phyloP scores from a whole-genome alignment of 2,797 vertebrate species.

The Falco columbarius region DNA sequence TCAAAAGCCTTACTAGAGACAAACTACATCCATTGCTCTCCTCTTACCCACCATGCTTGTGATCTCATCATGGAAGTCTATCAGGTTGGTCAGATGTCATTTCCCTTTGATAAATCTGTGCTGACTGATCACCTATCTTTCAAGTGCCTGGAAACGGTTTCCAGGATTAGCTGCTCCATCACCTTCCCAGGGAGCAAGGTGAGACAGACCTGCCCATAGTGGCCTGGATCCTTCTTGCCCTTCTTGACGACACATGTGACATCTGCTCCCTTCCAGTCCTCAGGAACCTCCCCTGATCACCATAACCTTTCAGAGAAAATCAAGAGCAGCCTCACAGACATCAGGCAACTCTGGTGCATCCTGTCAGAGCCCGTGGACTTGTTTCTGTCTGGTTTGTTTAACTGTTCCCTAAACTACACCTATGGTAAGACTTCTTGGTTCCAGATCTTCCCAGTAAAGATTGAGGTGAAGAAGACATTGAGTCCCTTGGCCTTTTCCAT shows the following conservation, averaged over 20 bases:
- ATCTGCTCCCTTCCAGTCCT: neutral
- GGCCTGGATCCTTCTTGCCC: neutral
- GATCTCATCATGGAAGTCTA: neutral
- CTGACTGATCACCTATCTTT: neutral
- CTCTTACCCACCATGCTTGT: neutral
- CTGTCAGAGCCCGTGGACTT: neutral
- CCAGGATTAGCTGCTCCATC: neutral
- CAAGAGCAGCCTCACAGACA: rapidly evolving
- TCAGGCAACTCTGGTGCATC: neutral
- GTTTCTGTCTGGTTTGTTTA: neutral
- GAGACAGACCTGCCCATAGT: neutral
- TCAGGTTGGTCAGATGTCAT: neutral
- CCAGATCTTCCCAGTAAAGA: neutral
- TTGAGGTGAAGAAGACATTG: neutral
- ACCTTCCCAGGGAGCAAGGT: neutral
- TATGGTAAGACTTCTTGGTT: neutral
- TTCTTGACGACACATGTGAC: neutral
- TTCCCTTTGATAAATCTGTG: neutral
- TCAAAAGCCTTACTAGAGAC: neutral
- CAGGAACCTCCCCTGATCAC: rapidly evolving
- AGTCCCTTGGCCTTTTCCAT: neutral
- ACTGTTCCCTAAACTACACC: neutral
- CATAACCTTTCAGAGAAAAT: neutral
- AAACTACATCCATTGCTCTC: neutral
- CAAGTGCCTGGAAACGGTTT: neutral